Conservation (phyloP, 2,888 invertebrate genomes). For the Steromphala cineraria region DNA sequence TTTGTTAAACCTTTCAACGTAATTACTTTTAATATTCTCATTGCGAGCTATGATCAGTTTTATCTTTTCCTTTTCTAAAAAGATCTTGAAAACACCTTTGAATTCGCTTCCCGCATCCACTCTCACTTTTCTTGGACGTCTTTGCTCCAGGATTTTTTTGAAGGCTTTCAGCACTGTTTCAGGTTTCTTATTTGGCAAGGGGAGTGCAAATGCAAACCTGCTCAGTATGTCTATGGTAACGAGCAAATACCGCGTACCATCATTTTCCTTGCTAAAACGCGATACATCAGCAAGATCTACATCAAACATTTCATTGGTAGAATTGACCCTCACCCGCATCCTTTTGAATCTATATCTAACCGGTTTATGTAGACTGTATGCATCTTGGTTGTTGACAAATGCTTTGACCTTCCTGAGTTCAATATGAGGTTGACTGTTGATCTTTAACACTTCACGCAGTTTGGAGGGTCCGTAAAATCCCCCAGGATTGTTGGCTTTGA, state of each 20-base stretch:
- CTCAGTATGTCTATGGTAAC: background rate
- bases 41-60: background rate
- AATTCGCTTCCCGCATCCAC: background rate
- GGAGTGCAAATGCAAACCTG: background rate
- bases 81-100: background rate
- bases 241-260: background rate
- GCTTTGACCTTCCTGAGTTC: background rate
- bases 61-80: background rate
- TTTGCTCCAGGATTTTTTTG: background rate
- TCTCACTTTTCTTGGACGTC: background rate
- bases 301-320: slow-evolving; percentile 5
- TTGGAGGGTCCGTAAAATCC: background rate
- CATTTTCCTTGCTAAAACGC: background rate
- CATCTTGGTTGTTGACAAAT: slow-evolving; percentile 4
- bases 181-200: background rate
- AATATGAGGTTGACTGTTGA: background rate
- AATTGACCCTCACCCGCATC: background rate
- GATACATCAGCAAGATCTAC: background rate
- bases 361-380: background rate
- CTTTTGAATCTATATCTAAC: background rate
- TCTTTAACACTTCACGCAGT: background rate
- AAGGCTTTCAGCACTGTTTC: background rate
- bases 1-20: slow-evolving; percentile 2
- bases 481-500: background rate
- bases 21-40: background rate